Percentiles rank a stretch among this genome's conserved stretches.
Conservation (phyloP, 64 coral and sea anemone genomes). For the Montipora foliosa region DNA sequence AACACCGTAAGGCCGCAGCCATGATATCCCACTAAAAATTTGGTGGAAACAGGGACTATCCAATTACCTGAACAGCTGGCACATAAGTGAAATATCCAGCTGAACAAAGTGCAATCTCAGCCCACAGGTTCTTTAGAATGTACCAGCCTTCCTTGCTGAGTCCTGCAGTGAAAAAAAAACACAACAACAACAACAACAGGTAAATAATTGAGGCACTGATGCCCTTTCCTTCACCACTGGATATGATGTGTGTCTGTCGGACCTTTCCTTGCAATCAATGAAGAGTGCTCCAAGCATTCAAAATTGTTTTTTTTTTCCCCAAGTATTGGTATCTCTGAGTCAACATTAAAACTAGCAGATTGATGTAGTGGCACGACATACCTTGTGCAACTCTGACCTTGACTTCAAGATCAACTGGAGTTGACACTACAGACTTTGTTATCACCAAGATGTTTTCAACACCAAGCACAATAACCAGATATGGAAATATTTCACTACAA, state of each 20-base stretch:
- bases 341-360: no score
- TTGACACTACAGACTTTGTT: constrained; percentile 94
- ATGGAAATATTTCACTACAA: constrained; percentile 95
- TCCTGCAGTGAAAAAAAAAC: constrained; percentile 43
- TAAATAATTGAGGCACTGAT: neutral
- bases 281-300: no score
- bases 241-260: no score
- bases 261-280: no score
- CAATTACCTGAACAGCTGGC: constrained; percentile 86
- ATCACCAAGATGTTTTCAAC: constrained; percentile 97
- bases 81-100: constrained; percentile 91
- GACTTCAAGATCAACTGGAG: constrained; percentile 87
- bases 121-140: constrained; percentile 80
- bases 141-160: constrained; percentile 93
- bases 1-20: no score
- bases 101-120: constrained; percentile 72
- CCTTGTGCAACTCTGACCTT: constrained; percentile 95
- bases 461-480: constrained; percentile 96
- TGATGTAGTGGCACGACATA: neutral
- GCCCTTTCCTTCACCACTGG: no score
- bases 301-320: no score
- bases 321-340: no score
- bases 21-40: no score
- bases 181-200: neutral
- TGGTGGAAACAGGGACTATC: no score